phyloP scores from a whole-genome alignment of 2,888 invertebrate genomes.

The Calameuta idolon region DNA sequence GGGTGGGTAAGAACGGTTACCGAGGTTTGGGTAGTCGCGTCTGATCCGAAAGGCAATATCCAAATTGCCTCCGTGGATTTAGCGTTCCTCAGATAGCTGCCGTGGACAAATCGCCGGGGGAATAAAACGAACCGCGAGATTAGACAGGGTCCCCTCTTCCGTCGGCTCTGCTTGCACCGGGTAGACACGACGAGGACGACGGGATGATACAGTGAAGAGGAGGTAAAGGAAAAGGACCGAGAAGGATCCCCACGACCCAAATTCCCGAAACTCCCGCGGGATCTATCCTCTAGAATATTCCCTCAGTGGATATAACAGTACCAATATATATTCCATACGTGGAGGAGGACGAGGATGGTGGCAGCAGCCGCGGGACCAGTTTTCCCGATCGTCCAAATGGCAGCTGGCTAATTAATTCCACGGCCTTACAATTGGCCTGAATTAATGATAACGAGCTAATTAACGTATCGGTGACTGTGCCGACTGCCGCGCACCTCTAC shows the following conservation, averaged over 20 bases:
- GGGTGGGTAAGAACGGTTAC: not conserved
- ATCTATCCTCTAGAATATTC: not conserved
- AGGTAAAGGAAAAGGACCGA: not conserved
- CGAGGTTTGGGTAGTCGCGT: conserved; percentile 19
- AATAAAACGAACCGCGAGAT: conserved; percentile 55
- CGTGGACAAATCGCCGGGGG: conserved; percentile 52
- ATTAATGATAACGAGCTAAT: not conserved
- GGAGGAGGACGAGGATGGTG: not conserved
- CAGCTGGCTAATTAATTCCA: not conserved
- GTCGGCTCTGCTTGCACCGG: not conserved
- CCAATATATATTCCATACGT: not conserved
- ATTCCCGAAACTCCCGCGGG: not conserved
- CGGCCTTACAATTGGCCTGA: not conserved
- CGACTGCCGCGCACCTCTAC: not conserved
- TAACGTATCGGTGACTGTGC: not conserved
- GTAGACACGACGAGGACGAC: not conserved
- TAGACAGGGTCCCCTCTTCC: conserved; percentile 34
- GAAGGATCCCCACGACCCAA: not conserved
- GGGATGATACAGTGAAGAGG: not conserved
- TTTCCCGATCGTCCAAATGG: not conserved
- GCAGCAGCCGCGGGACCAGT: not conserved
- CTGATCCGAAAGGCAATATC: conserved; percentile 55
- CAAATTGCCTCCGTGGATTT: conserved; percentile 58
- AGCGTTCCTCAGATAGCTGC: conserved; percentile 44
- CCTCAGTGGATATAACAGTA: not conserved